A percentile compares a stretch with the other conserved stretches of the same genome.
These are phyloP conservation scores for Pantherophis alleghaniensis DNA, from an alignment of 2,797 vertebrate species.

Conservation along the genomic window DNA sequence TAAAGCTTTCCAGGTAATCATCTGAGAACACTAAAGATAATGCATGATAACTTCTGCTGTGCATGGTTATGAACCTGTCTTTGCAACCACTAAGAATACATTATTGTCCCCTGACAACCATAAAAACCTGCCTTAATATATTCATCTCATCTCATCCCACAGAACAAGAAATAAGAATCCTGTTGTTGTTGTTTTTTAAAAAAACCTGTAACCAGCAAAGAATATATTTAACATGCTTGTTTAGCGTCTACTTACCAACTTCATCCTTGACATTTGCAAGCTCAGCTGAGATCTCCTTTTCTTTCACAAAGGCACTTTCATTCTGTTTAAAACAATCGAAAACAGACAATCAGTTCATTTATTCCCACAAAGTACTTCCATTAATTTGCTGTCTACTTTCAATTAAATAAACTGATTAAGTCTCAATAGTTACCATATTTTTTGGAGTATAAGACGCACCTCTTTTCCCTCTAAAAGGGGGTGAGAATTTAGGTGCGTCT, in stretches of 20 bases:
- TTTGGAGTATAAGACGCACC: too few relatives aligned
- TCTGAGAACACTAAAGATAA: slow-evolving; percentile 27
- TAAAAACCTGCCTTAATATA: background rate
- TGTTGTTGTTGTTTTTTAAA: background rate
- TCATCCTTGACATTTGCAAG: slow-evolving; percentile 95
- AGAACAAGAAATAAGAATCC: slow-evolving; percentile 6
- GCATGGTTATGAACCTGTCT: background rate
- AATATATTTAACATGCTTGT: slow-evolving; percentile 35
- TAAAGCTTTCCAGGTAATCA: background rate
- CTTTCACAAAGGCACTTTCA: slow-evolving; percentile 86
- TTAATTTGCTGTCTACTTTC: slow-evolving; percentile 56
- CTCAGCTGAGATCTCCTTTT: slow-evolving; percentile 88
- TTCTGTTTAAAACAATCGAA: slow-evolving; percentile 79
- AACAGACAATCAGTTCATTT: slow-evolving; percentile 50
- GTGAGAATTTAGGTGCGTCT: too few relatives aligned
- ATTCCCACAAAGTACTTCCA: slow-evolving; percentile 55
- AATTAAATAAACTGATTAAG: slow-evolving; percentile 46
- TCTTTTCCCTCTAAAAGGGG: too few relatives aligned
- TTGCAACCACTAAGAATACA: slow-evolving; percentile 15
- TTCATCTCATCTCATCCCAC: background rate
- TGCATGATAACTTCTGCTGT: background rate
- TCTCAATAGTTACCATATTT: background rate
- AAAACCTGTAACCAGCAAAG: slow-evolving; percentile 45
- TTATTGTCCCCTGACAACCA: background rate
- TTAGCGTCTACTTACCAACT: slow-evolving; percentile 86